A percentile compares a stretch with the other conserved stretches of the same genome.
Conservation (phyloP, 2,888 invertebrate species). For the Drosophila histrio region DNA sequence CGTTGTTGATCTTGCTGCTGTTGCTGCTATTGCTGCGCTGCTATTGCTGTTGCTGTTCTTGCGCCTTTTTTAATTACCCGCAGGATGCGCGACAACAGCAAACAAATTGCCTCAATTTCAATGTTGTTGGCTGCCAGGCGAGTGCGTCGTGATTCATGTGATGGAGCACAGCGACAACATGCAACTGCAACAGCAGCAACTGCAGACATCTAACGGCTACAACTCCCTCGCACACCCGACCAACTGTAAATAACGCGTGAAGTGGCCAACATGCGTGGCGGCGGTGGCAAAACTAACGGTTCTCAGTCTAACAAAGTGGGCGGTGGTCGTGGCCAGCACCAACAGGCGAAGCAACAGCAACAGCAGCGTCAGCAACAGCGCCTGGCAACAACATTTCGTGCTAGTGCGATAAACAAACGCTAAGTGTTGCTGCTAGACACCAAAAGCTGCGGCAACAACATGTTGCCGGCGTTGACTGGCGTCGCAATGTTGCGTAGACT, state of each 20-base stretch:
- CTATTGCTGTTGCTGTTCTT: conserved; percentile 68
- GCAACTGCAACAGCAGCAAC: conserved; percentile 58
- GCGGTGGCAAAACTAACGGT: conserved; percentile 74
- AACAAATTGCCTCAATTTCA: conserved; percentile 81
- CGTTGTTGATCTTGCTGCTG: conserved; percentile 51
- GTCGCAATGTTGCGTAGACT: conserved; percentile 48
- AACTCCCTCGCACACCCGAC: conserved; percentile 64
- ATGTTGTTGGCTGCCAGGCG: conserved; percentile 74
- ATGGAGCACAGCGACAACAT: conserved; percentile 71
- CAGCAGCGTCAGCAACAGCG: conserved; percentile 63
- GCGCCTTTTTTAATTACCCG: conserved; percentile 81
- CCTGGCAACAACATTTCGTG: conserved; percentile 77
- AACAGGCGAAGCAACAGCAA: conserved; percentile 16
- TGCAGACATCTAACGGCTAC: conserved; percentile 73
- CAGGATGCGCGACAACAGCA: conserved; percentile 81
- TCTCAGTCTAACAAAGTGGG: conserved; percentile 63
- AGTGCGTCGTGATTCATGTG: conserved; percentile 77
- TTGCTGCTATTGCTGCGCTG: conserved; percentile 25
- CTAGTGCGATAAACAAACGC: conserved; percentile 79
- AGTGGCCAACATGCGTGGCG: conserved; percentile 79
- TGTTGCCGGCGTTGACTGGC: conserved; percentile 57
- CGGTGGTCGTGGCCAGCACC: conserved; percentile 52
- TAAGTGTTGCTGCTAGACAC: conserved; percentile 77
- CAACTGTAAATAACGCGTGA: conserved; percentile 78
- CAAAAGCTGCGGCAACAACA: conserved; percentile 59